These are phyloP conservation scores for Illadopsis cleaveri DNA, from an alignment of 2,113 vertebrate genomes.

Conservation along the genomic window DNA sequence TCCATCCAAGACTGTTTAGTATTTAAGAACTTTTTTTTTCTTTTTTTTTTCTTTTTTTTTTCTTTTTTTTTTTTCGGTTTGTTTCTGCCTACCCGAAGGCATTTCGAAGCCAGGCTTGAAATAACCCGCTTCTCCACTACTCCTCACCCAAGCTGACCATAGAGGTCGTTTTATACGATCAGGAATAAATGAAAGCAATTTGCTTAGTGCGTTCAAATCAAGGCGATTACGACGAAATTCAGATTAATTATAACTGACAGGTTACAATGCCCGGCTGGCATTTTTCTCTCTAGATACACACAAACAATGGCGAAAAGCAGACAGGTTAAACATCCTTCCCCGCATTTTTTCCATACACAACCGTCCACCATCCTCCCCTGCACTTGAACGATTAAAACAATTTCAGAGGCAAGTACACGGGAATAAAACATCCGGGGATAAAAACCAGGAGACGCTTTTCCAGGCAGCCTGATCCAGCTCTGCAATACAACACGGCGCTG, in stretches of 20 bases:
- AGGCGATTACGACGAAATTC: neutral
- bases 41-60: neutral
- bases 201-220: neutral
- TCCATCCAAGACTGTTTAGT: neutral
- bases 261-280: neutral
- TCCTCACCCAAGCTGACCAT: neutral
- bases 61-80: no score
- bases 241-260: constrained; percentile 24
- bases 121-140: neutral
- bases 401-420: neutral
- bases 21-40: neutral
- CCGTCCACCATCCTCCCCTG: neutral
- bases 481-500: neutral
- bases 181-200: constrained; percentile 2
- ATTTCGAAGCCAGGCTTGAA: neutral
- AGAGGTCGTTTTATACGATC: neutral
- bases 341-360: neutral
- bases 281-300: neutral
- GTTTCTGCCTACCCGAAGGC: neutral
- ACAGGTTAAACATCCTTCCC: neutral
- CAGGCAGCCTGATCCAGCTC: neutral
- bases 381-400: neutral
- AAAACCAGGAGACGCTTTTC: neutral
- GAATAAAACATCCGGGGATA: neutral
- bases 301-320: neutral